Evolutionary conservation across 2,797 vertebrate species (phyloP), one percentile per base, ranked within the genome.

Genomic region (Poeciliopsis turneri): DNA sequence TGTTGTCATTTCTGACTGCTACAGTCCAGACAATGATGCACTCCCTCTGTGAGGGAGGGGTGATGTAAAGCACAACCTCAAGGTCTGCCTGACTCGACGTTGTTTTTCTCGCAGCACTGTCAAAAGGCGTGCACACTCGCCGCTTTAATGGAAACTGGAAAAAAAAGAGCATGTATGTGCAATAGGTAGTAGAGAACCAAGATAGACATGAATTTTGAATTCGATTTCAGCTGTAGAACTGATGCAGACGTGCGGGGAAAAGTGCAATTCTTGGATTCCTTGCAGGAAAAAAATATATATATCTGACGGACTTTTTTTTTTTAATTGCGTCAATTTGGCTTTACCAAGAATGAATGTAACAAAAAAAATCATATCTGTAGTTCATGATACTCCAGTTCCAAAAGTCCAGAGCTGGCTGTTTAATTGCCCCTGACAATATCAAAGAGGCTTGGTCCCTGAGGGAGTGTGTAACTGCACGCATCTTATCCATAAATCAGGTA

Each of bases 1-100:
- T 90, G 90, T 93, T 94, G 94, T 93, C 93, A 92, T 90, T 89
- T 90, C 85, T 90, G 90, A 93, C 94, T 93, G 89, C 85, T 88
- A 88, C 90, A 88, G 87, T 88, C 84, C 84, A 87, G 90, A 90
- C 90, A 89, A 89, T 91, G 87, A 92, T 92, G 86, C 88, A 90
- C 88, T 90, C 78, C 10, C 87, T 85, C 86, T 74, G 86, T 87
- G 73, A 81, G 84, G 86, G 72, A 55, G 2, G 57, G 85, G 81
- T 87, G 87, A 92, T 88, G 87, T 85, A 88, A 79, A 82, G 88
- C 81, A 43, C 82, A 88, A 89, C 86, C 89, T 91, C 91, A 83
- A 92, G 90, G 88, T 92, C 87, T 86, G 79, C 76, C 70, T 61
- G 78, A 59, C 87, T 86, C 81, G 82, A 88, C 86, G 78, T 86